Percentiles rank a stretch among this genome's conserved stretches.
Evolutionary conservation across 2,113 vertebrate genomes (phyloP).

Genomic region (Cathartes aura): DNA sequence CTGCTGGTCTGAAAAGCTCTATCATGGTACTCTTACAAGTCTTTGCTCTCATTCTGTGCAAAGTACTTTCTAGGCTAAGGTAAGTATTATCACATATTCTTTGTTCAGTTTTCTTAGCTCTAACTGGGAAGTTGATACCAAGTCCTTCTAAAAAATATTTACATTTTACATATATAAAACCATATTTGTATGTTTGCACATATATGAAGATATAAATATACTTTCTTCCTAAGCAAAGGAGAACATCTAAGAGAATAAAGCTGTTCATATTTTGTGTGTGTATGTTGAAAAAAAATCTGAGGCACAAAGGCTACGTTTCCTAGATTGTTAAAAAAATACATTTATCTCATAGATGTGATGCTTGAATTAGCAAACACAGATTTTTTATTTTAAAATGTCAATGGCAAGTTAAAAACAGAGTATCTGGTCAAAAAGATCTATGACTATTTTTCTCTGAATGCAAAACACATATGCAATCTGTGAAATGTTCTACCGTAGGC

Average conservation of each 20-base stretch:
- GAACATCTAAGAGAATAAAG: not conserved
- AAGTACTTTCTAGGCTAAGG: not conserved
- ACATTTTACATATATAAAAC: not conserved
- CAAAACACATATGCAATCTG: slow-evolving; percentile 47
- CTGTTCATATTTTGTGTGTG: not conserved
- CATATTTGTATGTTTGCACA: not conserved
- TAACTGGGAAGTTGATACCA: not conserved
- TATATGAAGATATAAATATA: not conserved
- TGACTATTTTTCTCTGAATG: slow-evolving; percentile 3
- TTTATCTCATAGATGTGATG: not conserved
- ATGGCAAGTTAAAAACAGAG: not conserved
- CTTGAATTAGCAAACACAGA: not conserved
- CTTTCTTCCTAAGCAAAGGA: not conserved
- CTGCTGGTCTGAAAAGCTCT: not conserved
- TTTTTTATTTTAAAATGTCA: not conserved
- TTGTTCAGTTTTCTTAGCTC: not conserved
- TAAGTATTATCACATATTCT: not conserved
- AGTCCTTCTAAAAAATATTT: not conserved
- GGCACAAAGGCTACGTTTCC: not conserved
- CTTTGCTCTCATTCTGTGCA: not conserved
- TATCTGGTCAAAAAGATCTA: not conserved
- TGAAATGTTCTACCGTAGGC: slow-evolving; percentile 57
- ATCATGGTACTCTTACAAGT: not conserved
- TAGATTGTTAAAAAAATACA: not conserved
- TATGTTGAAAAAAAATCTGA: not conserved